Evolutionary conservation across 2,797 vertebrate genomes (phyloP), one percentile per base, ranked within the genome.

Genomic region (Poecile montanus): DNA sequence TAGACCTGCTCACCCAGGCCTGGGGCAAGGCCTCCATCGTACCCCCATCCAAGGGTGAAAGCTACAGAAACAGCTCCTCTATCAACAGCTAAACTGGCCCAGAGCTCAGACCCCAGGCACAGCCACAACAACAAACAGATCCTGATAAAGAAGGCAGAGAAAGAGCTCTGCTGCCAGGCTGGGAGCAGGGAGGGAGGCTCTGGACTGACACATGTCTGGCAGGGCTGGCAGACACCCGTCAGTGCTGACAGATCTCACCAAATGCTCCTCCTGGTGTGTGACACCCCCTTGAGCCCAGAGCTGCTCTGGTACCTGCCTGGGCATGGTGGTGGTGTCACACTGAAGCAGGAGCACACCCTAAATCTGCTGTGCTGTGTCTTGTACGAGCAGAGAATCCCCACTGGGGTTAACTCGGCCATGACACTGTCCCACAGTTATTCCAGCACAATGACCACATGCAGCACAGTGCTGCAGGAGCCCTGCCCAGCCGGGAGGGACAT

Each of bases 1-100:
- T 6, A 2, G 4, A 58, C 13, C 90, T 77, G 88, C 76, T 45
- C 72, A 68, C 15, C 63, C 90, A 54, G 45, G 81, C 38, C 60
- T 7, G 3, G 29, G 16, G 61, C 73, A 78, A 38, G 16, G 54
- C 71, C 44, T 82, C 77, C 71, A n/a, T 30, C 71, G 19, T 1
- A 38, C 3, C 51, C 27, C 10, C 2, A 0, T 30, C 18, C 68
- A 20, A n/a, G 54, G 36, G 56, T 27, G 34, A 90, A 75, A 92
- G 40, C 75, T 89, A 71, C 89, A 82, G 29, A 79, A 82, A 89
- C n/a, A 82, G 22, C 63, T 36, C 57, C 60, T 53, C 10, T 53
- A 82, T 17, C 74, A 82, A 45, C 6, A 6, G 57, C 34, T 81
- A 50, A 67, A 61, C 62, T 40, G 45, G 34, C 17, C 81, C 56